phyloP scores from a whole-genome alignment of 2,113 vertebrate genomes.

The Solea solea region DNA sequence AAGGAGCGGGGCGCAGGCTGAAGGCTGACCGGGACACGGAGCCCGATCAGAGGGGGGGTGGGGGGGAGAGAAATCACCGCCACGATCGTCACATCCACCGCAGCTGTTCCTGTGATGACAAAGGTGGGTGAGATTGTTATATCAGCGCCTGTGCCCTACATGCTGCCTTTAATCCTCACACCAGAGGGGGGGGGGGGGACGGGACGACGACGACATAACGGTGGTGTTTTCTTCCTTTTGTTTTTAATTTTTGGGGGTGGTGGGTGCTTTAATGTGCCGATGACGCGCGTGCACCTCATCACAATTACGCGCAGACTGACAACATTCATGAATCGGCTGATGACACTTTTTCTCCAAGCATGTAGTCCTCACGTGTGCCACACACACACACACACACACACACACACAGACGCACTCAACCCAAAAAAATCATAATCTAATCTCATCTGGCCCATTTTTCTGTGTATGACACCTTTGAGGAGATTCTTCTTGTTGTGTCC shows the following conservation, averaged over 20 bases:
- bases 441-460: slow-evolving; percentile 43
- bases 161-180: slow-evolving; percentile 29
- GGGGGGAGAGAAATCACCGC: slow-evolving; percentile 47
- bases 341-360: too few species aligned
- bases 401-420: too few species aligned
- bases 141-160: slow-evolving; percentile 18
- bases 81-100: slow-evolving; percentile 37
- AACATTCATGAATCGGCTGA: too few species aligned
- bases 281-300: too few species aligned
- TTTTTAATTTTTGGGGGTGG: too few species aligned
- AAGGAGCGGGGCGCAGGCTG: slow-evolving; percentile 1
- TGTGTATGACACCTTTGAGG: slow-evolving; percentile 13
- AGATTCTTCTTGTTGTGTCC: slow-evolving; percentile 23
- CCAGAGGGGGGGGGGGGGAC: not conserved
- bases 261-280: too few species aligned
- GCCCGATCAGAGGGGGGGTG: not conserved
- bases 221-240: too few species aligned
- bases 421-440: slow-evolving; percentile 3
- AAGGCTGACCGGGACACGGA: slow-evolving; percentile 38
- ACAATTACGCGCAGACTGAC: too few species aligned
- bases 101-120: slow-evolving; percentile 56
- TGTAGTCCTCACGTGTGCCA: too few species aligned
- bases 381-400: too few species aligned
- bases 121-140: slow-evolving; percentile 62
- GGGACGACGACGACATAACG: too few species aligned